phyloP scores from a whole-genome alignment of 2,888 invertebrate species.

The Ormyrus rosae region DNA sequence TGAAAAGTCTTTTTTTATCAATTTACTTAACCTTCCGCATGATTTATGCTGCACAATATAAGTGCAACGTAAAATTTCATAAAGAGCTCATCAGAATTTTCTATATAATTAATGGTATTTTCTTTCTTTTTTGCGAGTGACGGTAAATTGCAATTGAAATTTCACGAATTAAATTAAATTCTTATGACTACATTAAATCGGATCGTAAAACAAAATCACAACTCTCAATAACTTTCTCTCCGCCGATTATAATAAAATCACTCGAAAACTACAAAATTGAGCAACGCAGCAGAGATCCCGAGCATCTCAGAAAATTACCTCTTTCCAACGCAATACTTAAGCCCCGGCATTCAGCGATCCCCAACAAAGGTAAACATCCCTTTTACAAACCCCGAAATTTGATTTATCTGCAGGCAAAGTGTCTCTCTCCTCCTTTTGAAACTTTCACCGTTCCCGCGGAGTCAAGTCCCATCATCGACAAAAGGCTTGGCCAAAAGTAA shows the following conservation, averaged over 20 bases:
- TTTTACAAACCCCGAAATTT: conserved; percentile 24
- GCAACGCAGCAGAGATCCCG: too few species aligned
- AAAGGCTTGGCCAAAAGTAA: conserved; percentile 32
- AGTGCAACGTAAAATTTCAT: not conserved
- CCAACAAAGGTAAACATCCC: conserved; percentile 29
- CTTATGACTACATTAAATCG: too few species aligned
- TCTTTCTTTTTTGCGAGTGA: not conserved
- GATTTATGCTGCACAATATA: conserved; percentile 4
- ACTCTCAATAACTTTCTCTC: too few species aligned
- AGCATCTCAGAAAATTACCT: too few species aligned
- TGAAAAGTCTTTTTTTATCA: conserved; percentile 5
- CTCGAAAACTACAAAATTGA: too few species aligned
- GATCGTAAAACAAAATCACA: too few species aligned
- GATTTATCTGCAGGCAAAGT: conserved; percentile 26
- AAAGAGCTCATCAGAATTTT: conserved; percentile 24
- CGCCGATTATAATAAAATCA: too few species aligned
- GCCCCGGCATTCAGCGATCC: not conserved
- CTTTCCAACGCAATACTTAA: not conserved
- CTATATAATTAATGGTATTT: conserved; percentile 23
- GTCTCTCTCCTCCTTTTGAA: too few species aligned
- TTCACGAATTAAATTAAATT: too few species aligned
- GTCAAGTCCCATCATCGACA: conserved; percentile 29
- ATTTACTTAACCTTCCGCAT: conserved; percentile 3
- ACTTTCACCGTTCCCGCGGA: not conserved
- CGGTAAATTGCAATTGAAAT: too few species aligned